Percentiles rank a stretch among this genome's conserved stretches.
Evolutionary conservation across 2,797 vertebrate genomes (phyloP).

Genomic region (Sciaenops ocellatus): DNA sequence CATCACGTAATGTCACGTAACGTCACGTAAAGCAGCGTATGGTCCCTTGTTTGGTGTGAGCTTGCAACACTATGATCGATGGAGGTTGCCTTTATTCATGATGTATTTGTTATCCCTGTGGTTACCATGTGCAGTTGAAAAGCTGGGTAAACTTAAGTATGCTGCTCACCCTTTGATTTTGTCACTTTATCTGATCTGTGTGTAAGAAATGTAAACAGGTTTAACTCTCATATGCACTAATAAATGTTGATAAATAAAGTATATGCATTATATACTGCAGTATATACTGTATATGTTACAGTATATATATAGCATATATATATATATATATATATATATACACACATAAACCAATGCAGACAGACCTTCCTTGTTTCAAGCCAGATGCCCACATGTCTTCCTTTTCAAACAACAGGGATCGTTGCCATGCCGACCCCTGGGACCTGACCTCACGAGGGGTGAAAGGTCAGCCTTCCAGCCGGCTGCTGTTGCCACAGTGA

Average conservation of each 20-base stretch:
- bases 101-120: too few relatives aligned
- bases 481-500: constrained; percentile 80
- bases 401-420: constrained; percentile 57
- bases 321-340: not conserved
- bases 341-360: constrained; percentile 21
- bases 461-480: constrained; percentile 84
- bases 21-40: too few relatives aligned
- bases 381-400: constrained; percentile 61
- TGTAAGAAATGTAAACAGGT: not conserved
- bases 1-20: too few relatives aligned
- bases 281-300: too few relatives aligned
- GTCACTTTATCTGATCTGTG: not conserved
- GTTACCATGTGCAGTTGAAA: too few relatives aligned
- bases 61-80: too few relatives aligned
- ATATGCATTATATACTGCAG: too few relatives aligned
- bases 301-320: not conserved
- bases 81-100: too few relatives aligned
- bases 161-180: not conserved
- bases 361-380: constrained; percentile 61
- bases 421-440: constrained; percentile 62
- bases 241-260: too few relatives aligned
- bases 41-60: too few relatives aligned
- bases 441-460: constrained; percentile 83
- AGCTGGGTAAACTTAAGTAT: not conserved
- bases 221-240: not conserved